A percentile compares a stretch with the other conserved stretches of the same genome.
phyloP scores from a whole-genome alignment of 2,888 invertebrate genomes.

The Tenodera sinensis region DNA sequence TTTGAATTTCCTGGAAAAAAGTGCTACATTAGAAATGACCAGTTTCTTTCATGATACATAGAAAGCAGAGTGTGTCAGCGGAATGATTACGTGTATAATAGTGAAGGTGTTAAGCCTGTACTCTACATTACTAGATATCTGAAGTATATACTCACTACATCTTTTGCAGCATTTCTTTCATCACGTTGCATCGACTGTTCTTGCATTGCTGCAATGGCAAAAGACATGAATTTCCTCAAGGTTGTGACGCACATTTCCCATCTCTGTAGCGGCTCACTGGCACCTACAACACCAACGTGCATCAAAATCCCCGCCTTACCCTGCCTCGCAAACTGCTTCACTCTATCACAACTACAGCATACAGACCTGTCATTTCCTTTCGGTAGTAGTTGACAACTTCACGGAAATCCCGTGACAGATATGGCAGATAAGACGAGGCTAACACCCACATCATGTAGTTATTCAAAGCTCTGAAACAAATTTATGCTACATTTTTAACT shows the following conservation, averaged over 20 bases:
- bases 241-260: slow-evolving; percentile 54
- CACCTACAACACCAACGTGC: not conserved
- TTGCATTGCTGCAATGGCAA: slow-evolving; percentile 47
- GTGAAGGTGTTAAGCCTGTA: not conserved
- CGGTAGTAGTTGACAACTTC: slow-evolving; percentile 37
- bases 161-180: slow-evolving; percentile 33
- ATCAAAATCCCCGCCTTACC: not conserved
- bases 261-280: slow-evolving; percentile 34
- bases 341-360: not conserved
- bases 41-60: too few species aligned
- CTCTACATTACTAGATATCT: not conserved
- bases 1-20: too few species aligned
- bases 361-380: slow-evolving; percentile 36
- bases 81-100: too few species aligned
- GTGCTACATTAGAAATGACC: too few species aligned
- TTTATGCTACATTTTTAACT: not conserved
- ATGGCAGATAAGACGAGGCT: slow-evolving; percentile 52
- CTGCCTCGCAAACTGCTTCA: not conserved
- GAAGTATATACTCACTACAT: slow-evolving; percentile 37
- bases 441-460: slow-evolving; percentile 51
- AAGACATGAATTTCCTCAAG: slow-evolving; percentile 48
- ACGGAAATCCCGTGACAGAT: slow-evolving; percentile 48
- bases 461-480: slow-evolving; percentile 27
- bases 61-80: too few species aligned
- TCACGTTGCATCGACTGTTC: slow-evolving; percentile 40